Conservation (phyloP, 2,888 invertebrate genomes). For the Sesamia inferens region DNA sequence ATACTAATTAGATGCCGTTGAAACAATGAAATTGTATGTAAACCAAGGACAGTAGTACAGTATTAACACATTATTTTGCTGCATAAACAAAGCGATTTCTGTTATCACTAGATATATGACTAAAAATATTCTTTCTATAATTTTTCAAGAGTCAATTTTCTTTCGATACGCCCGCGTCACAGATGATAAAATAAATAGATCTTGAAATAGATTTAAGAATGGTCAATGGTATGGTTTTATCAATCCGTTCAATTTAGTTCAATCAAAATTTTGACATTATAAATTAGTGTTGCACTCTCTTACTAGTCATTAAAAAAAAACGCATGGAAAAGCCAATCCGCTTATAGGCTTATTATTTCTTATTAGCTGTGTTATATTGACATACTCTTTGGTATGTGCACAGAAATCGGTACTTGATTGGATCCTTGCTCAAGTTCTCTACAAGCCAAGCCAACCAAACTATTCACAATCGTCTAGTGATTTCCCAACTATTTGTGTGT, state of each 20-base stretch:
- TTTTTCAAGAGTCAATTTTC: slow-evolving; percentile 52
- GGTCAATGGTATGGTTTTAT: not conserved
- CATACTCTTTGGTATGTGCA: no score
- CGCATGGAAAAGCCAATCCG: not conserved
- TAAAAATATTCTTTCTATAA: slow-evolving; percentile 32
- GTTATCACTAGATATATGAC: slow-evolving; percentile 3
- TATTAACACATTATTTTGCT: slow-evolving; percentile 21
- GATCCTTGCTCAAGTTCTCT: not conserved
- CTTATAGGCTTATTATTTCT: no score
- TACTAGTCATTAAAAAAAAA: not conserved
- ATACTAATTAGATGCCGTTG: slow-evolving; percentile 28
- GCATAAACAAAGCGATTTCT: slow-evolving; percentile 19
- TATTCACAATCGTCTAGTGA: not conserved
- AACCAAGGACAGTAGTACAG: slow-evolving; percentile 5
- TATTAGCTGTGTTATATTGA: no score
- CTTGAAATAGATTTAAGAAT: slow-evolving; percentile 30
- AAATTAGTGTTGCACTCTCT: slow-evolving; percentile 20
- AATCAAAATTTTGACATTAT: slow-evolving; percentile 23
- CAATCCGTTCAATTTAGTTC: slow-evolving; percentile 23
- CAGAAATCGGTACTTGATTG: not conserved
- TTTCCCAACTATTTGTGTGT: not conserved
- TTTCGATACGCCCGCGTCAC: slow-evolving; percentile 75
- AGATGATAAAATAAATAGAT: slow-evolving; percentile 60
- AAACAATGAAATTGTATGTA: slow-evolving; percentile 2
- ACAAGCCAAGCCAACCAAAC: not conserved